phyloP scores from a whole-genome alignment of 1,140 invertebrate species.

The Aphaenogaster floridana region DNA sequence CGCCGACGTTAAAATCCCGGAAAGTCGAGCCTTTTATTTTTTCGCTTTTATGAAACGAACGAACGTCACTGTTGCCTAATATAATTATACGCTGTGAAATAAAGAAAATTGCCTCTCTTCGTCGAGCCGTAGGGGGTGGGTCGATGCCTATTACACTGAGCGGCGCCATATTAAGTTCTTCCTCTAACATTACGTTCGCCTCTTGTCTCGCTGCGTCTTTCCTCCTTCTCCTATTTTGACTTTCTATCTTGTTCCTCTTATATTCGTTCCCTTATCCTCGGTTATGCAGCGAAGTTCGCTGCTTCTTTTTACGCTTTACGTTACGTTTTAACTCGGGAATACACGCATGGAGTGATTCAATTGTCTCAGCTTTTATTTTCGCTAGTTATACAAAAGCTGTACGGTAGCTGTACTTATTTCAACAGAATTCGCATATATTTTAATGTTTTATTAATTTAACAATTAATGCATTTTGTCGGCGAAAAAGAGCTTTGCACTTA shows the following conservation, averaged over 20 bases:
- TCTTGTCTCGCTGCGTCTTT: neutral
- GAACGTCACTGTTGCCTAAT: slow-evolving; percentile 34
- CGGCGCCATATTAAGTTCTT: slow-evolving; percentile 56
- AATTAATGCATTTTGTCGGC: neutral
- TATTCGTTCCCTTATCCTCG: slow-evolving; percentile 21
- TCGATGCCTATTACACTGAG: slow-evolving; percentile 25
- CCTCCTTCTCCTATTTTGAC: neutral
- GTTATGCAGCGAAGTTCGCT: slow-evolving; percentile 27
- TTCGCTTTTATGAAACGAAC: slow-evolving; percentile 48
- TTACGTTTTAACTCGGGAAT: slow-evolving; percentile 29
- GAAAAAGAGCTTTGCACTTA: slow-evolving; percentile 1
- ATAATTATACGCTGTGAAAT: slow-evolving; percentile 60
- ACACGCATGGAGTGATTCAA: neutral
- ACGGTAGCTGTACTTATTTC: neutral
- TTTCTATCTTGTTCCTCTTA: slow-evolving; percentile 28
- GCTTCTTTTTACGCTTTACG: slow-evolving; percentile 17
- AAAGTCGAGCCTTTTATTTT: slow-evolving; percentile 5
- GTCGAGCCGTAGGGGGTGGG: slow-evolving; percentile 12
- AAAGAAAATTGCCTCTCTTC: slow-evolving; percentile 61
- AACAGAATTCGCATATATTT: neutral
- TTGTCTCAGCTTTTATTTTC: slow-evolving; percentile 31
- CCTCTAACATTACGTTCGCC: slow-evolving; percentile 21
- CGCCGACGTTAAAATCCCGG: slow-evolving; percentile 29
- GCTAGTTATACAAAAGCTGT: neutral
- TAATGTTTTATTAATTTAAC: slow-evolving; percentile 4